Conservation (phyloP, 2,888 invertebrate genomes). For the Oasisia sp. region DNA sequence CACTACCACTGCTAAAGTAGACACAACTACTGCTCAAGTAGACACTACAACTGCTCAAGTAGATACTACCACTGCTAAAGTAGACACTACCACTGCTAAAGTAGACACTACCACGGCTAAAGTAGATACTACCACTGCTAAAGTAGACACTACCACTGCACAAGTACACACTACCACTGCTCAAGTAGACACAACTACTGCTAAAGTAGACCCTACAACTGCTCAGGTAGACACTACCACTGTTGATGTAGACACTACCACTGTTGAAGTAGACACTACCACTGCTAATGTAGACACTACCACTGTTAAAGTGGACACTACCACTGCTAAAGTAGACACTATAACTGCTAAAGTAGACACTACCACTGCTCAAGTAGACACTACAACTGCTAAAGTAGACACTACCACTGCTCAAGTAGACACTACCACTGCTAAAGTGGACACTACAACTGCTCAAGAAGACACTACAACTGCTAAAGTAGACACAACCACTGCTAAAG, state of each 20-base stretch:
- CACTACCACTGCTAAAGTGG: not conserved
- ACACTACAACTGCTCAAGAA: not conserved
- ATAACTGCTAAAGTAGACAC: not conserved
- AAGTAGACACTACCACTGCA: not conserved
- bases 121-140: not conserved
- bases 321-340: not conserved
- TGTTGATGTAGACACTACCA: not conserved
- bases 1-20: not conserved
- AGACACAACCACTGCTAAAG: too few species aligned
- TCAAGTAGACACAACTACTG: not conserved
- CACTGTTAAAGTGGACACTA: not conserved
- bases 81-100: not conserved
- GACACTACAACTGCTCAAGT: not conserved
- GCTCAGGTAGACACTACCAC: not conserved
- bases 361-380: not conserved
- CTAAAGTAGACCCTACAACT: not conserved
- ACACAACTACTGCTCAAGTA: not conserved
- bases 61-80: not conserved
- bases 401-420: not conserved
- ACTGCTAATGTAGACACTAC: not conserved
- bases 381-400: not conserved
- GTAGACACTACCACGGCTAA: not conserved
- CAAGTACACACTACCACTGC: not conserved
- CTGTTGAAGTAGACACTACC: not conserved
- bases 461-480: too few species aligned